Percentiles rank a stretch among this genome's conserved stretches.
Conservation (phyloP, 1,140 invertebrate species). For the Littorina saxatilis region DNA sequence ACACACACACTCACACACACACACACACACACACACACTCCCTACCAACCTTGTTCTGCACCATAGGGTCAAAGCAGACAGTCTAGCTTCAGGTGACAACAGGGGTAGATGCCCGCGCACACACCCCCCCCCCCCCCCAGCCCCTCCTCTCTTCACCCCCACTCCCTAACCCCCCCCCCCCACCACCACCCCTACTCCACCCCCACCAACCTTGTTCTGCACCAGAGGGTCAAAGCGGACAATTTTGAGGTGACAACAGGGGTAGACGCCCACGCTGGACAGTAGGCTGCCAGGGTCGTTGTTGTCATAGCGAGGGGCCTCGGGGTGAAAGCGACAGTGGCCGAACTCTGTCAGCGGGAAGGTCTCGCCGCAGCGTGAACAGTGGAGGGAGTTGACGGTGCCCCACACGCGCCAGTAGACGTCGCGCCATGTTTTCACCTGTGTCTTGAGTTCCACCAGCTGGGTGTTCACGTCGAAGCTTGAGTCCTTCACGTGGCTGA, state of each 20-base stretch:
- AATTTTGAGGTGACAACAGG: conserved; percentile 89
- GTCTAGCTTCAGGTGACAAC: too few species aligned
- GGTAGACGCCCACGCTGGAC: conserved; percentile 80
- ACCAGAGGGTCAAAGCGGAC: conserved; percentile 84
- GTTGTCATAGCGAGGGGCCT: conserved; percentile 58
- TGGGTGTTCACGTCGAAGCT: conserved; percentile 90
- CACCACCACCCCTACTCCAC: too few species aligned
- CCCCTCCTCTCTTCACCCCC: too few species aligned
- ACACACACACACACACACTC: too few species aligned
- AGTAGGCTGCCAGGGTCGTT: conserved; percentile 30
- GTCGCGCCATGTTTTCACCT: conserved; percentile 89
- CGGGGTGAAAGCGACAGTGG: conserved; percentile 70
- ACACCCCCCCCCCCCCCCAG: too few species aligned
- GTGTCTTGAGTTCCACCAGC: conserved; percentile 84
- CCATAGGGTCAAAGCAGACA: too few species aligned
- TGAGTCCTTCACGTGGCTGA: conserved; percentile 79
- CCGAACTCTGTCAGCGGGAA: conserved; percentile 72
- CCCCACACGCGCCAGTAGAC: conserved; percentile 96
- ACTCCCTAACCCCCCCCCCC: too few species aligned
- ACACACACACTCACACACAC: too few species aligned
- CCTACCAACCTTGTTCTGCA: too few species aligned
- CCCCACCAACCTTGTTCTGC: conserved; percentile 72
- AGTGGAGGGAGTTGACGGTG: conserved; percentile 68
- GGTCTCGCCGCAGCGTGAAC: conserved; percentile 67
- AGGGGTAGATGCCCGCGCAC: too few species aligned